phyloP scores from a whole-genome alignment of 2,797 vertebrate species.

The Malurus splendens region DNA sequence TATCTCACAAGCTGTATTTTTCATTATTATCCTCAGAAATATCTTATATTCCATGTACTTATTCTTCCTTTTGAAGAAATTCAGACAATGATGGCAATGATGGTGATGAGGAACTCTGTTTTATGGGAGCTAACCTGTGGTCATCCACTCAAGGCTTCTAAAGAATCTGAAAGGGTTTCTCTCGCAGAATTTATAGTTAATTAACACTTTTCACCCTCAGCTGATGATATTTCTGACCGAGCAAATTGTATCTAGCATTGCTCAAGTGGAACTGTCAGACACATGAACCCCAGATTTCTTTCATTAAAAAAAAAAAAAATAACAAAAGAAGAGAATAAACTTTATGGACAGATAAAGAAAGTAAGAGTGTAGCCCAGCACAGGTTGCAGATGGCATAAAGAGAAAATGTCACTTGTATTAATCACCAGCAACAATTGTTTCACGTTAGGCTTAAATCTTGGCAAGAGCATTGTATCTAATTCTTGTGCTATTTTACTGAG shows the following conservation, averaged over 20 bases:
- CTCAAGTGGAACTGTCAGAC: background rate
- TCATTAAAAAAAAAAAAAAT: background rate
- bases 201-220: slow-evolving; percentile 18
- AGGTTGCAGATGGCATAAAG: background rate
- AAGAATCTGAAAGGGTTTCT: background rate
- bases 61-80: slow-evolving; percentile 22
- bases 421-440: background rate
- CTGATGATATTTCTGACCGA: background rate
- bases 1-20: background rate
- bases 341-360: background rate
- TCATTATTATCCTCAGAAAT: slow-evolving; percentile 29
- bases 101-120: background rate
- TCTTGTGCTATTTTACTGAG: background rate
- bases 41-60: background rate
- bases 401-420: background rate
- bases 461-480: background rate
- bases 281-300: background rate
- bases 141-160: background rate
- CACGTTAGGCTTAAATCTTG: background rate
- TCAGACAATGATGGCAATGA: background rate
- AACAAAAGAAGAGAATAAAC: background rate
- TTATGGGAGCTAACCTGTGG: background rate
- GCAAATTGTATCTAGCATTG: background rate
- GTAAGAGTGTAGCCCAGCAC: background rate
- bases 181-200: background rate